These are phyloP conservation scores for Harpalus rubripes DNA, from an alignment of 2,888 invertebrate species.

Conservation along the genomic window DNA sequence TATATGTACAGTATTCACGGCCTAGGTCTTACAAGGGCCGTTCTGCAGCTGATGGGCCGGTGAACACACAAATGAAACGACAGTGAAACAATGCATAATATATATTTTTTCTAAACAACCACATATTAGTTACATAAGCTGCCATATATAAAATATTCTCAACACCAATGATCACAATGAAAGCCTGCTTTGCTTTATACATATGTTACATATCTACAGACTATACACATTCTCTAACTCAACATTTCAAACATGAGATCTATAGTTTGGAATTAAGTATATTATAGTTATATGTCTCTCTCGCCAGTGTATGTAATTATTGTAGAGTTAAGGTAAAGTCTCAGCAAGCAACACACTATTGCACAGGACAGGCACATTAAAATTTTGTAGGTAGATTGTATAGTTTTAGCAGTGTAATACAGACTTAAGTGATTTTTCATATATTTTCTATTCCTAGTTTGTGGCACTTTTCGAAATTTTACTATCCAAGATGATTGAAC, in stretches of 20 bases:
- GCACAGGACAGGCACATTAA: constrained; percentile 39
- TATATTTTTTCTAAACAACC: constrained; percentile 44
- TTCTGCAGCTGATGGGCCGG: neutral
- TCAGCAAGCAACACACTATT: constrained; percentile 7
- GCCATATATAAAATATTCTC: constrained; percentile 53
- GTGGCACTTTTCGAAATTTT: neutral
- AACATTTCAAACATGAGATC: constrained; percentile 30
- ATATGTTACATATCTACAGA: constrained; percentile 52
- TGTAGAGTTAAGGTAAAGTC: neutral
- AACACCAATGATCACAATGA: constrained; percentile 31
- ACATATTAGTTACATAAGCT: constrained; percentile 54
- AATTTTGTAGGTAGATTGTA: neutral
- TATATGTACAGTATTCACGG: too few relatives aligned
- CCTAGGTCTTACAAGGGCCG: too few relatives aligned
- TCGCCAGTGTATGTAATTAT: neutral
- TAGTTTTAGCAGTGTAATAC: constrained; percentile 15
- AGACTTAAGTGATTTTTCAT: constrained; percentile 7
- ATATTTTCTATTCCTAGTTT: neutral
- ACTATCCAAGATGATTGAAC: neutral
- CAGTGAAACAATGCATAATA: constrained; percentile 44
- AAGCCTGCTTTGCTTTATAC: constrained; percentile 8
- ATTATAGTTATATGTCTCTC: neutral
- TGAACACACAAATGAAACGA: neutral
- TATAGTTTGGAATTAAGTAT: constrained; percentile 14
- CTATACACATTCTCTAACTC: constrained; percentile 7